Conservation (phyloP, 2,797 vertebrate species). For the Siniperca obscura region DNA sequence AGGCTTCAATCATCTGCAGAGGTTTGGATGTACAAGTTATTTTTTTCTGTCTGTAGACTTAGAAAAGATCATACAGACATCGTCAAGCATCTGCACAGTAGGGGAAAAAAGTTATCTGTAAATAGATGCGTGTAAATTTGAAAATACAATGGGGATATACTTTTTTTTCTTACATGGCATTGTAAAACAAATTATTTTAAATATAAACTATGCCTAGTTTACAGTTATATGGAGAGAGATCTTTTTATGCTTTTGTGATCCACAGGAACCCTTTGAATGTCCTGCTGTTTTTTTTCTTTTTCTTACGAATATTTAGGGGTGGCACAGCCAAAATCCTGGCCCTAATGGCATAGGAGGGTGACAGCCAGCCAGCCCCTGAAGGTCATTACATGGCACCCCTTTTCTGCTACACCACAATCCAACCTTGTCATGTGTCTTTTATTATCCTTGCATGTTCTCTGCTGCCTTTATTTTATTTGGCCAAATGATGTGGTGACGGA, state of each 20-base stretch:
- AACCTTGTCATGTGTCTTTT: constrained; percentile 26
- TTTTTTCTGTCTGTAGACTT: constrained; percentile 35
- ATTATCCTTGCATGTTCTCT: constrained; percentile 55
- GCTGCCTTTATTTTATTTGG: constrained; percentile 67
- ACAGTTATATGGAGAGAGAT: constrained; percentile 74
- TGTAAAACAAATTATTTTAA: constrained; percentile 90
- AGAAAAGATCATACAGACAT: constrained; percentile 30
- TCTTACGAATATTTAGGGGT: constrained; percentile 15
- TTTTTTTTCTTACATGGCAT: constrained; percentile 90
- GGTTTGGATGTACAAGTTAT: constrained; percentile 41
- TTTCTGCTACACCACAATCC: constrained; percentile 49
- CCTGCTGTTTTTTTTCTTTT: constrained; percentile 1
- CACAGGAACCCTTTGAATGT: constrained; percentile 38
- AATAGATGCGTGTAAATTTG: constrained; percentile 96
- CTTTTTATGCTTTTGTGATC: constrained; percentile 70
- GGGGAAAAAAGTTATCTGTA: constrained; percentile 85
- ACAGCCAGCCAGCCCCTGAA: constrained; percentile 38
- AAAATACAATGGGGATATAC: constrained; percentile 89
- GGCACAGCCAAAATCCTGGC: constrained; percentile 46
- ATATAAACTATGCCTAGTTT: constrained; percentile 89
- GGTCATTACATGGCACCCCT: constrained; percentile 19
- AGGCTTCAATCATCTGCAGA: constrained; percentile 45
- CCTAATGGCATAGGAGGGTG: constrained; percentile 18
- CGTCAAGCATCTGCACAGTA: constrained; percentile 53
- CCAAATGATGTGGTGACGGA: constrained; percentile 55